These are phyloP conservation scores for Camelus bactrianus DNA, from an alignment of 2,113 vertebrate genomes.

Conservation along the genomic window DNA sequence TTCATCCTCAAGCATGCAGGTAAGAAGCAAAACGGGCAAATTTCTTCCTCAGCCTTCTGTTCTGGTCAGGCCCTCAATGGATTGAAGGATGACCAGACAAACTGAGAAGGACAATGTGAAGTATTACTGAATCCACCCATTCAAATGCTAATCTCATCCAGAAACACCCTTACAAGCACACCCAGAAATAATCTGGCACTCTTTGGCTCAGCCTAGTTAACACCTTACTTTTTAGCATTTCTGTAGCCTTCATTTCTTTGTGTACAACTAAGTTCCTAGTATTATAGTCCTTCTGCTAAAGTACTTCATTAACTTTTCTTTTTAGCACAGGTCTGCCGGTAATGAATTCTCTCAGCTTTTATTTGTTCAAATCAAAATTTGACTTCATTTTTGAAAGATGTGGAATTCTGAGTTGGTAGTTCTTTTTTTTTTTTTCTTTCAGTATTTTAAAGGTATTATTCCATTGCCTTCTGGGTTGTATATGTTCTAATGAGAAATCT, in stretches of 20 bases:
- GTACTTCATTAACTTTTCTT: background rate
- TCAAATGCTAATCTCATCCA: background rate
- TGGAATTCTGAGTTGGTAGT: background rate
- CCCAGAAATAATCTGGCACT: background rate
- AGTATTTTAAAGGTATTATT: background rate
- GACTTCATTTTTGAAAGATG: background rate
- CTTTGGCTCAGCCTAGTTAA: background rate
- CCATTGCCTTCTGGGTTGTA: background rate
- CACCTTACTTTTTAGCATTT: background rate
- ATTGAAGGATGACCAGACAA: too few species aligned
- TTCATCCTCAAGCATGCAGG: too few species aligned
- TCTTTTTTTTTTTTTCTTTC: background rate
- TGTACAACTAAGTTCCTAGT: background rate
- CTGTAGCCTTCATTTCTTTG: background rate
- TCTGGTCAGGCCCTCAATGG: too few species aligned
- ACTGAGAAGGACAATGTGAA: too few species aligned
- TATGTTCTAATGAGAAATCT: background rate
- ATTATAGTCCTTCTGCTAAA: background rate
- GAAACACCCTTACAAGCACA: background rate
- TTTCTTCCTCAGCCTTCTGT: too few species aligned
- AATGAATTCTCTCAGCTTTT: background rate
- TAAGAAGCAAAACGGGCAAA: too few species aligned
- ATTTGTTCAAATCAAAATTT: background rate
- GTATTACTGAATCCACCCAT: background rate
- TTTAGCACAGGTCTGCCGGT: background rate